These are phyloP conservation scores for Epinephelus awoara DNA, from an alignment of 2,797 vertebrate species.

Conservation along the genomic window DNA sequence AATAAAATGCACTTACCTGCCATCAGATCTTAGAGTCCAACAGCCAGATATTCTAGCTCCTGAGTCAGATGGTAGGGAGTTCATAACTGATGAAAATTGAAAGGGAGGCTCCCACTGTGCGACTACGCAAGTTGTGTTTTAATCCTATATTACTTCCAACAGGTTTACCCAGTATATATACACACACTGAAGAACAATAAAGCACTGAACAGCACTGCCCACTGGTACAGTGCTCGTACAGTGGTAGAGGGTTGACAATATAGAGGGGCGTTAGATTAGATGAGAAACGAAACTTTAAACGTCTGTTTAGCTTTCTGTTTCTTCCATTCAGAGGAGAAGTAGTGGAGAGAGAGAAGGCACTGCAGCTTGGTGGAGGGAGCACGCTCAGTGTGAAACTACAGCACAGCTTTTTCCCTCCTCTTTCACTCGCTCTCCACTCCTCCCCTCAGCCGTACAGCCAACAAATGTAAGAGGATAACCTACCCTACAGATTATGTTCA, in stretches of 20 bases:
- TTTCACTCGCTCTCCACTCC: constrained; percentile 67
- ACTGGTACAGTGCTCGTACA: constrained; percentile 47
- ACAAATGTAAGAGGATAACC: constrained; percentile 91
- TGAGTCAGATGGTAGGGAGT: constrained; percentile 87
- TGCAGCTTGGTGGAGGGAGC: constrained; percentile 51
- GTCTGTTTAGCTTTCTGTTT: constrained; percentile 80
- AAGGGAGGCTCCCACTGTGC: constrained; percentile 43
- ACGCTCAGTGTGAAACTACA: constrained; percentile 63
- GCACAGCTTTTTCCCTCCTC: constrained; percentile 73
- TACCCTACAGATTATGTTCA: constrained; percentile 89
- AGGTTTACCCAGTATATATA: constrained; percentile 28
- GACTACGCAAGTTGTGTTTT: constrained; percentile 60
- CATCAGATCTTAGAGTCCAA: constrained; percentile 90
- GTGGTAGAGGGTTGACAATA: constrained; percentile 25
- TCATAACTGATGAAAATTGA: constrained; percentile 83
- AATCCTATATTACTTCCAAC: constrained; percentile 51
- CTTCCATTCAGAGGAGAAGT: constrained; percentile 44
- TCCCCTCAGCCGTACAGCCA: constrained; percentile 76
- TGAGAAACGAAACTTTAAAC: constrained; percentile 81
- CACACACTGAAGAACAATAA: constrained; percentile 28
- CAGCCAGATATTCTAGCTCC: constrained; percentile 94
- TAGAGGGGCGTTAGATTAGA: constrained; percentile 55
- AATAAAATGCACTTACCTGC: constrained; percentile 88
- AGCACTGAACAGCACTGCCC: constrained; percentile 51
- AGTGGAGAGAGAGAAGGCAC: constrained; percentile 46